phyloP scores from a whole-genome alignment of 2,797 vertebrate genomes.

The Mus spretus region DNA sequence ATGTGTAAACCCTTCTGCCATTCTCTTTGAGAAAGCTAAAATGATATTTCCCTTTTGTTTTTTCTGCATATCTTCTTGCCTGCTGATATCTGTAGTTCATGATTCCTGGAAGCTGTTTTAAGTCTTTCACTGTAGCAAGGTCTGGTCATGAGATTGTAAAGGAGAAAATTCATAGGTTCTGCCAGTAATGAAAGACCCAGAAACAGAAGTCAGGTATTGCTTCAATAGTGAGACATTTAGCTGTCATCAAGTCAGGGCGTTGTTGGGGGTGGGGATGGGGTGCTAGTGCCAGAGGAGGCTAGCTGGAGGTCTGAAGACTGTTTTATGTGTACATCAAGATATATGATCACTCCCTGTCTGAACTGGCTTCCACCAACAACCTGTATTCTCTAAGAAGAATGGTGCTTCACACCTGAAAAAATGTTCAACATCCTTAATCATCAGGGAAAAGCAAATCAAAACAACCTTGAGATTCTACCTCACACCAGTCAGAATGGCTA shows the following conservation, averaged over 20 bases:
- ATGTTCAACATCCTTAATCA: no score
- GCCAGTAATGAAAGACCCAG: neutral
- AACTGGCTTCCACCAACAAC: neutral
- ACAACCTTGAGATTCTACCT: no score
- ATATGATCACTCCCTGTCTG: neutral
- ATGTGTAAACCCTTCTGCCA: fast-evolving
- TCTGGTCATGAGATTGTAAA: neutral
- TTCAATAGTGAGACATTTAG: neutral
- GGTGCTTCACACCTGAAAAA: no score
- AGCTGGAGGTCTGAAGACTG: neutral
- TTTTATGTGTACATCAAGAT: neutral
- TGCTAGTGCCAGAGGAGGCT: neutral
- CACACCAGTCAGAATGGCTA: no score
- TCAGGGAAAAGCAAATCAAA: no score
- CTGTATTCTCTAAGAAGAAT: neutral
- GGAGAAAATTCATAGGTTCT: neutral
- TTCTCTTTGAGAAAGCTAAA: neutral
- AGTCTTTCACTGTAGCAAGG: neutral
- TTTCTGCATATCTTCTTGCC: neutral
- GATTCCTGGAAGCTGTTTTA: neutral
- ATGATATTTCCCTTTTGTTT: neutral
- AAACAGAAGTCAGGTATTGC: neutral
- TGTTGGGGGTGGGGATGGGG: neutral
- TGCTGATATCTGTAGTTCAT: neutral
- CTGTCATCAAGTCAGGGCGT: neutral